Conservation (phyloP, 2,888 invertebrate genomes). For the Loripinus fragilis region DNA sequence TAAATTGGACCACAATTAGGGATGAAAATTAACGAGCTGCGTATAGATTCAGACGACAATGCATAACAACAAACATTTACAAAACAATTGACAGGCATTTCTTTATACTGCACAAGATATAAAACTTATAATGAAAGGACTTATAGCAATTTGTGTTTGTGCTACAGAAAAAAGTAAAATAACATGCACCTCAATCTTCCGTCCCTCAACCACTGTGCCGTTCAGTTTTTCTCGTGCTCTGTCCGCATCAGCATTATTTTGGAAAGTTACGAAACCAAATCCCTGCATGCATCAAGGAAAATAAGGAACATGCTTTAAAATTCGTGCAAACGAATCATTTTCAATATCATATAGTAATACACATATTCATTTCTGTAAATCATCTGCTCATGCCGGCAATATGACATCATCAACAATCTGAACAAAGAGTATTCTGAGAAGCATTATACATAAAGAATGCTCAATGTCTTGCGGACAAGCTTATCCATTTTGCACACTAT, state of each 20-base stretch:
- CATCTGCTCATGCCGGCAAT: conserved; percentile 15
- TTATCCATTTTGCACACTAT: too few relatives aligned
- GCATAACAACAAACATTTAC: conserved; percentile 67
- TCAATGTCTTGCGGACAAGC: conserved; percentile 50
- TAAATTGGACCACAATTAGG: conserved; percentile 55
- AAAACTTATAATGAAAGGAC: conserved; percentile 69
- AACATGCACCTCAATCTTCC: conserved; percentile 98
- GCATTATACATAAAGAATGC: not conserved
- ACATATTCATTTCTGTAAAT: conserved; percentile 17
- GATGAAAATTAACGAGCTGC: conserved; percentile 60
- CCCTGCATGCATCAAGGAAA: conserved; percentile 95
- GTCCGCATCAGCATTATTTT: conserved; percentile 99
- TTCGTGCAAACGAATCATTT: conserved; percentile 76
- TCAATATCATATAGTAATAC: conserved; percentile 64
- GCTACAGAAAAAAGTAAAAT: conserved; percentile 81
- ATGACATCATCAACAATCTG: conserved; percentile 2
- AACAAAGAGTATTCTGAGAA: not conserved
- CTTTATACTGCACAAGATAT: conserved; percentile 79
- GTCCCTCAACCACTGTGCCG: conserved; percentile 99
- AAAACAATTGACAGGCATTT: conserved; percentile 77
- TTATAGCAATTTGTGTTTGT: conserved; percentile 74
- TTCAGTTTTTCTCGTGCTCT: conserved; percentile 99
- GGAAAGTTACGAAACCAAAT: conserved; percentile 99
- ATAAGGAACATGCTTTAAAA: conserved; percentile 86
- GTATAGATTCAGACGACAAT: conserved; percentile 63